phyloP scores from a whole-genome alignment of 2,888 invertebrate genomes.

The Phortica magna region DNA sequence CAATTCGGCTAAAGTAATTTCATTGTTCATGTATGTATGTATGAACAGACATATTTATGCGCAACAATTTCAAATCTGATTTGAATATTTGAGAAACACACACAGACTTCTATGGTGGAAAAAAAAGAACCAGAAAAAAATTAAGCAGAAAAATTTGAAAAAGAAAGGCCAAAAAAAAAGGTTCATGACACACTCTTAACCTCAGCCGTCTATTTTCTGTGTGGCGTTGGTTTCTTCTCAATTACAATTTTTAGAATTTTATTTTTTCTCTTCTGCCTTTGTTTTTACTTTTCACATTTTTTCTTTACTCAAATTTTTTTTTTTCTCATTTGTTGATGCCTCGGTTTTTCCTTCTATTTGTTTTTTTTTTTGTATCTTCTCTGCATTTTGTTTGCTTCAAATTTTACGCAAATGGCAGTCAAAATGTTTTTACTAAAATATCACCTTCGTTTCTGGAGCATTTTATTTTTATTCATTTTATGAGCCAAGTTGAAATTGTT shows the following conservation, averaged over 20 bases:
- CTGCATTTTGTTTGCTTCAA: background rate
- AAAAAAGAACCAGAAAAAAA: background rate
- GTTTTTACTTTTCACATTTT: background rate
- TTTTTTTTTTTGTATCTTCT: background rate
- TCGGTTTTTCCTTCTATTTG: background rate
- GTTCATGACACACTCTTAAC: too few species aligned
- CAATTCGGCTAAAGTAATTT: background rate
- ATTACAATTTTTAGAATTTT: background rate
- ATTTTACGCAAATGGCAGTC: conserved; percentile 20
- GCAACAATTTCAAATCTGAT: background rate
- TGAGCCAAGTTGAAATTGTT: conserved; percentile 9
- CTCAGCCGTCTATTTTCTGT: background rate
- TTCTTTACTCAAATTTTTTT: too few species aligned
- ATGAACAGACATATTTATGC: background rate
- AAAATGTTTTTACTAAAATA: conserved; percentile 5
- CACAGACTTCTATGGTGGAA: background rate
- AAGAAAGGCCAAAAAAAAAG: background rate
- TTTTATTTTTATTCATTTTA: conserved; percentile 16
- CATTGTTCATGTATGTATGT: background rate
- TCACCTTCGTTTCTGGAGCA: conserved; percentile 1
- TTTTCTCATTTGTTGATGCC: conserved; percentile 1
- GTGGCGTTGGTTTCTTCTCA: background rate
- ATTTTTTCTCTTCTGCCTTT: background rate
- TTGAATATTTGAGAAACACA: background rate
- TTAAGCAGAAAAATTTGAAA: background rate